Base-by-base conservation (phyloP, 2,888 invertebrate species). In the Tuta absoluta region DNA sequence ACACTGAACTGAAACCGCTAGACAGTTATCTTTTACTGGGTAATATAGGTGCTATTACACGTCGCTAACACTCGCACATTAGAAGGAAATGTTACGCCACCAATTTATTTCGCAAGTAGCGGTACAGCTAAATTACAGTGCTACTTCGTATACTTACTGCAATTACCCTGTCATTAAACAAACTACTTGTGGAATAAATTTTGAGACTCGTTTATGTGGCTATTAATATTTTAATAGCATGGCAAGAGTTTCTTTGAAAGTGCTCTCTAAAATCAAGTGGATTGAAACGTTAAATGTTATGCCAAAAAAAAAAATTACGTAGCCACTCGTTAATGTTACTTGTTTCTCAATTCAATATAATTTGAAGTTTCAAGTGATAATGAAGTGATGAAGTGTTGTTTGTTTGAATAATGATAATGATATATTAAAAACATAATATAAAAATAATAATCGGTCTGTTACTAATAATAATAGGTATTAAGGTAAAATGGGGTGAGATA, bases 151-250 rank as follows among this genome's bases (percentile, higher is more conserved):
- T 23, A 64, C 45, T 45, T 45, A 56, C 45, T 24, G 49, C 58
- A 65, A 65, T 65, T 65, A 63, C 28, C 65, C 63, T 19, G 57
- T 45, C 63, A 65, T 65, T 65, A 65, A 24, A 24, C 24, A 59
- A 59, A 65, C 63, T 33, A 49, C 56, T n/a, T 28, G 37, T 7
- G 59, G 49, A 51, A 41, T 24, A 63, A 53, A 63, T 63, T 51
- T 59, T 33, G 48, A 48, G 24, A 21, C 17, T 58, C 56, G 33
- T 45, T 57, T 19, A 63, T 63, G 28, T 14, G 28, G 14, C 56
- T 24, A 28, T 56, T 28, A 28, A 56, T 56, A 56, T 56, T 33
- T 1, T 45, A 45, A 45, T 45, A 45, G 17, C 41, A 41, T 12
- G n/a, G 1, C n/a, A 17, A 17, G 45, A 45, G 45, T 17, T 45